Evolutionary conservation across 1,140 invertebrate genomes (phyloP), one percentile per base, ranked within the genome.

Genomic region (Drosophila trapezifrons): DNA sequence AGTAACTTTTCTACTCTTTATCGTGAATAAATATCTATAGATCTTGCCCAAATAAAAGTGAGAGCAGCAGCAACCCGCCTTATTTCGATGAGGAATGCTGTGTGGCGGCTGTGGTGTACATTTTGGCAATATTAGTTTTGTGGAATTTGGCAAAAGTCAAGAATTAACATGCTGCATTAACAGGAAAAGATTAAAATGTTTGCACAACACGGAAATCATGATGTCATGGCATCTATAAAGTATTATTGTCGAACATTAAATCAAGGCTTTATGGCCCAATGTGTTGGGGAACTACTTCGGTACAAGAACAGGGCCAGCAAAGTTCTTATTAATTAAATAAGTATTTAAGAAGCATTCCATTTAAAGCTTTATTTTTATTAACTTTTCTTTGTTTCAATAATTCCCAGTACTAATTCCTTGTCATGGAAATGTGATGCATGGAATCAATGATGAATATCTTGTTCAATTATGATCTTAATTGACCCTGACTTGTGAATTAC

Each of bases 41-140:
- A 25, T n/a, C 6, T 47, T n/a, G 12, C 1, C 3, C 25, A 2
- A 18, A 18, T 42, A 5, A 6, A 49, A 10, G 10, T 18, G 25
- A 18, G 5, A 10, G 3, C 4, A 13, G 5, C 17, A 18, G n/a
- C 46, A 49, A 29, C n/a, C 9, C 27, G 10, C 46, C 46, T 49
- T 29, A 49, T 29, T 13, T 29, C 2, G n/a, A 8, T 5, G 2
- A 51, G 18, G 27, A 51, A 35, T 35, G 29, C 10, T 29, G 47
- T 0, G 9, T 17, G 5, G 29, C n/a, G 2, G n/a, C 27, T 27
- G 46, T 51, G 17, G 6, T 35, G 7, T 52, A 20, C 12, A 35
- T 52, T 27, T 52, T 20, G 49, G 49, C 49, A 52, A 52, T 52
- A 37, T 52, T 52, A 52, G 49, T 15, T 52, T 52, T 35, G 18